Base-by-base conservation (phyloP, 1,140 invertebrate genomes). In the Cydia pomonella region DNA sequence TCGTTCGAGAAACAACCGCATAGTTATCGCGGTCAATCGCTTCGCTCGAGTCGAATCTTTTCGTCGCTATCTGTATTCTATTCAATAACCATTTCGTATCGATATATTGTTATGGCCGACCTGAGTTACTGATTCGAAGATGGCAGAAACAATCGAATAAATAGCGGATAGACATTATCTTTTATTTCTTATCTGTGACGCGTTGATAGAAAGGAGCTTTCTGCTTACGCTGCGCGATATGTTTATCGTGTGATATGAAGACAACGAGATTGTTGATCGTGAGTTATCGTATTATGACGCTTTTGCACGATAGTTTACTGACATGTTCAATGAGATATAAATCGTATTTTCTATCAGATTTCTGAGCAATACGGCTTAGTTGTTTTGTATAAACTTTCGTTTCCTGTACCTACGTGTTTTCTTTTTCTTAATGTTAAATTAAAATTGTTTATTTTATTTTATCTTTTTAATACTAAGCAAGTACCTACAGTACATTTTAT, bases 71-170 rank as follows among this genome's bases (percentile, higher is more conserved):
- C 86, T 80, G 80, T 84, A 77, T 79, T 80, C 79, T 82, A 84
- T 87, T 88, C 86, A 85, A 89, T 87, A 89, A 88, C 82, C 83
- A 82, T 85, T 87, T 79, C 78, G 82, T 80, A 85, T 83, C 85
- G 85, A 87, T 88, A 88, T 88, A 82, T 87, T 84, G 86, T 86
- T 88, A 88, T 84, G 83, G 83, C 85, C 83, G 84, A 84, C 83
- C 86, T 88, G 87, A 89, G 82, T 88, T 89, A 88, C 83, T 80
- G 87, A 84, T 83, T 81, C 81, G 74, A 71, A 82, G 86, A 90
- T 87, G 82, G 77, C 84, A 81, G 76, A 85, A 87, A 90, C 87
- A 87, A 83, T 84, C 82, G 79, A 82, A 89, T 89, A 90, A 89
- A 87, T 87, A 87, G 83, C 80, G 78, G 73, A 79, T 82, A 75